These are phyloP conservation scores for Cladopsammia gracilis DNA, from an alignment of 64 coral and sea anemone species.

Conservation along the genomic window DNA sequence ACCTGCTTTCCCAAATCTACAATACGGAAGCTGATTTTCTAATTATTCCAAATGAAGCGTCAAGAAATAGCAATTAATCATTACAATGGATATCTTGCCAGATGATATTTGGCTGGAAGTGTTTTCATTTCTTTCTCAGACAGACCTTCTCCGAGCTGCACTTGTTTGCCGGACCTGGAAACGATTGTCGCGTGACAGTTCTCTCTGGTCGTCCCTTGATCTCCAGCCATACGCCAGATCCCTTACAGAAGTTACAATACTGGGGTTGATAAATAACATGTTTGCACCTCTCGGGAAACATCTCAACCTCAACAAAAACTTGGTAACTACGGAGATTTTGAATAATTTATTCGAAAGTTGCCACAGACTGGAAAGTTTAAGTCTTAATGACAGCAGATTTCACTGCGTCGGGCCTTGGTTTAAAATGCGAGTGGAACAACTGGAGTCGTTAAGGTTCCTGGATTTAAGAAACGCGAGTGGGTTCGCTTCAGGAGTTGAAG, in stretches of 20 bases:
- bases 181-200: slow-evolving; percentile 69
- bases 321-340: slow-evolving; percentile 59
- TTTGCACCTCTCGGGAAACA: slow-evolving; percentile 66
- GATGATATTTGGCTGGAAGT: slow-evolving; percentile 70
- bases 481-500: slow-evolving; percentile 61
- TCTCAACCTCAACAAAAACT: slow-evolving; percentile 60
- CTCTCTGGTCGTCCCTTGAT: slow-evolving; percentile 71
- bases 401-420: slow-evolving; percentile 62
- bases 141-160: slow-evolving; percentile 50
- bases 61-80: neutral
- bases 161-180: slow-evolving; percentile 68
- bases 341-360: slow-evolving; percentile 67
- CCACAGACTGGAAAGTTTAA: slow-evolving; percentile 39
- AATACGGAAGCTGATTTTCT: neutral
- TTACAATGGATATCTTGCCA: slow-evolving; percentile 41
- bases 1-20: no score
- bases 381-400: slow-evolving; percentile 71
- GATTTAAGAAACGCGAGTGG: slow-evolving; percentile 75
- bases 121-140: slow-evolving; percentile 72
- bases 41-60: neutral
- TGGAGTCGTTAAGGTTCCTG: slow-evolving; percentile 44
- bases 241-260: slow-evolving; percentile 26
- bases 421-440: slow-evolving; percentile 17
- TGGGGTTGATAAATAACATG: slow-evolving; percentile 35
- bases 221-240: slow-evolving; percentile 17